Conservation (phyloP, 2,888 invertebrate species). For the Myathropa florea region DNA sequence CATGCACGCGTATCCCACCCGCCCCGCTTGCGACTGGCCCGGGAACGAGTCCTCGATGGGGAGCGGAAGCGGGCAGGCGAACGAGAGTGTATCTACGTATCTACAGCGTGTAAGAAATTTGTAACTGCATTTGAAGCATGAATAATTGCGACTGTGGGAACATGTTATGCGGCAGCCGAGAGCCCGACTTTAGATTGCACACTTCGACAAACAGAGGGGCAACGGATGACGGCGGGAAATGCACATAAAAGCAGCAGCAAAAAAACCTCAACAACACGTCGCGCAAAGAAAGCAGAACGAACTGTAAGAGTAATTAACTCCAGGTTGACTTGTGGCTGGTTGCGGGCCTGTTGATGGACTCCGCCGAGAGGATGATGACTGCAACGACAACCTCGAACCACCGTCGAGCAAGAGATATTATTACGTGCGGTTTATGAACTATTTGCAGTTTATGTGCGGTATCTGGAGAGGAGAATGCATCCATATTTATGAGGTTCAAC, state of each 20-base stretch:
- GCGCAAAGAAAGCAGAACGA: constrained; percentile 49
- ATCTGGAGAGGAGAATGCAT: constrained; percentile 51
- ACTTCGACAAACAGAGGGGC: neutral
- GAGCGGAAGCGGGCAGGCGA: neutral
- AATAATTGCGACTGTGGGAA: constrained; percentile 70
- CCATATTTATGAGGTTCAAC: constrained; percentile 68
- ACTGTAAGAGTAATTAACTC: constrained; percentile 70
- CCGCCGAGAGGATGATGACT: constrained; percentile 27
- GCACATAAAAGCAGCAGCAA: neutral
- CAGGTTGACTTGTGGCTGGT: constrained; percentile 54
- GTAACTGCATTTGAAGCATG: constrained; percentile 67
- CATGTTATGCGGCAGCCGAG: constrained; percentile 31
- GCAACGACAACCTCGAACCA: constrained; percentile 15
- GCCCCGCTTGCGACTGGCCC: neutral
- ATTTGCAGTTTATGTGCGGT: constrained; percentile 59
- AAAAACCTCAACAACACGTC: neutral
- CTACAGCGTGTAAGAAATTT: constrained; percentile 49
- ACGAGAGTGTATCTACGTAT: constrained; percentile 1
- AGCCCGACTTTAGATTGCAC: constrained; percentile 41
- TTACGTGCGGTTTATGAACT: constrained; percentile 71
- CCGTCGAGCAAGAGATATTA: constrained; percentile 47
- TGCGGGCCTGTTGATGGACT: constrained; percentile 54
- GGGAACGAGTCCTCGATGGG: no score
- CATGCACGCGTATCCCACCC: neutral
- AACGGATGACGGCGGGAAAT: neutral